phyloP scores from a whole-genome alignment of 2,797 vertebrate species.

The Chelon labrosus region DNA sequence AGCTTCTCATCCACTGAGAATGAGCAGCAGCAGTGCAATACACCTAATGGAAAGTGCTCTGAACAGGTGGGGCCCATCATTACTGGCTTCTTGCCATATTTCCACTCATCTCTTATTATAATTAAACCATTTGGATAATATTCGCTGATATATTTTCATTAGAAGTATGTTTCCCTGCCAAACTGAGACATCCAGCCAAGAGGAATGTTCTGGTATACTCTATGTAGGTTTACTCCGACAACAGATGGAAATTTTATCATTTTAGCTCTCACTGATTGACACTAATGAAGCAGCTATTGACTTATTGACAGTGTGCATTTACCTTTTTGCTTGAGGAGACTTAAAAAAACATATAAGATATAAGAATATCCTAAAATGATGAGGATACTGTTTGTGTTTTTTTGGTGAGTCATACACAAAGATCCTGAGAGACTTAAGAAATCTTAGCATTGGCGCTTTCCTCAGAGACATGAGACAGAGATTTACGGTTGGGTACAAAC shows the following conservation, averaged over 20 bases:
- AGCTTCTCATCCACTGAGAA: slow-evolving; percentile 72
- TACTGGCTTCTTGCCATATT: neutral
- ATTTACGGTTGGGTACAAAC: neutral
- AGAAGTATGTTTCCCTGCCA: neutral
- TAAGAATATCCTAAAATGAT: neutral
- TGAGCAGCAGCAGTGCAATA: slow-evolving; percentile 64
- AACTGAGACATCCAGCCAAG: neutral
- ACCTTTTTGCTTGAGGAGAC: slow-evolving; percentile 1
- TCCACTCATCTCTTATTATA: slow-evolving; percentile 28
- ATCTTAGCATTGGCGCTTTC: slow-evolving; percentile 38
- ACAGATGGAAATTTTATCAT: slow-evolving; percentile 3
- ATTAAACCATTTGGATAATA: slow-evolving; percentile 18
- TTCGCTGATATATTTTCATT: neutral
- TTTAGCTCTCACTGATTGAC: slow-evolving; percentile 28
- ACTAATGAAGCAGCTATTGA: slow-evolving; percentile 25
- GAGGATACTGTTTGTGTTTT: neutral
- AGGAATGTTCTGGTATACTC: neutral
- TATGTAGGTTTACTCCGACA: neutral
- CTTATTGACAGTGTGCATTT: slow-evolving; percentile 13
- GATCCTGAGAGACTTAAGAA: slow-evolving; percentile 5
- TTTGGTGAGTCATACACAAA: slow-evolving; percentile 20
- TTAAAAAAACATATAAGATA: too few species aligned
- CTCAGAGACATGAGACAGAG: slow-evolving; percentile 30
- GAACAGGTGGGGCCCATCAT: slow-evolving; percentile 77
- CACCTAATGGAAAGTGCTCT: slow-evolving; percentile 66